A percentile compares a stretch with the other conserved stretches of the same genome.
phyloP scores from a whole-genome alignment of 2,888 invertebrate genomes.

The Holacanthella duospinosa region DNA sequence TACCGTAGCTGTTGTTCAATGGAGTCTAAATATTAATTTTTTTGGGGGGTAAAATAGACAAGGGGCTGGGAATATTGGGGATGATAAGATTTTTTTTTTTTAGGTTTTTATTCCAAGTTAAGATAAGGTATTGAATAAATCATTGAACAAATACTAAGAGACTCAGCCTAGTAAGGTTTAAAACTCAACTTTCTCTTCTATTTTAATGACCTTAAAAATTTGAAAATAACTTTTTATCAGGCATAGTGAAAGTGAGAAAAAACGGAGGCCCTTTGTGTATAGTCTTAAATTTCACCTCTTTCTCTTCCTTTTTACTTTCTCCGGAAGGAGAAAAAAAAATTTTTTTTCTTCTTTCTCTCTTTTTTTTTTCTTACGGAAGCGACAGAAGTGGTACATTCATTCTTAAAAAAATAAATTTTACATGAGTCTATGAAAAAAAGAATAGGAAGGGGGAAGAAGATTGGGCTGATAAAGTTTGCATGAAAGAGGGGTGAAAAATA shows the following conservation, averaged over 20 bases:
- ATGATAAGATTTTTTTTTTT: too few species aligned
- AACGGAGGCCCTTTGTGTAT: too few species aligned
- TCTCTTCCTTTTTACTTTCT: not conserved
- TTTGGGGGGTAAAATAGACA: too few species aligned
- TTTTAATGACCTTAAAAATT: not conserved
- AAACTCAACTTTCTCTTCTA: not conserved
- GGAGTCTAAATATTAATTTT: too few species aligned
- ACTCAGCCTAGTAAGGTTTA: not conserved
- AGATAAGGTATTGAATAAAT: conserved; percentile 1
- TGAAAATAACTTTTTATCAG: not conserved
- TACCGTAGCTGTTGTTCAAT: too few species aligned
- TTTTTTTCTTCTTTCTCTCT: not conserved
- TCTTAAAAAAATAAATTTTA: conserved; percentile 37
- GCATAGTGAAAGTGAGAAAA: not conserved
- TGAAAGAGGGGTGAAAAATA: conserved; percentile 37
- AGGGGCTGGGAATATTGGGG: too few species aligned
- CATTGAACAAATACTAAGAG: too few species aligned
- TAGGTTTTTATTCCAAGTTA: not conserved
- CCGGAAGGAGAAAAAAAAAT: conserved; percentile 5
- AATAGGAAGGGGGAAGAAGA: conserved; percentile 32
- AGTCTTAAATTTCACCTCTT: not conserved
- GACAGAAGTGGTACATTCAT: conserved; percentile 9
- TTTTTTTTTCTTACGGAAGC: not conserved
- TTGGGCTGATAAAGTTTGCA: conserved; percentile 38
- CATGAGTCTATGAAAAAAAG: conserved; percentile 30